Conservation (phyloP, 2,888 invertebrate genomes). For the Caprella mutica region DNA sequence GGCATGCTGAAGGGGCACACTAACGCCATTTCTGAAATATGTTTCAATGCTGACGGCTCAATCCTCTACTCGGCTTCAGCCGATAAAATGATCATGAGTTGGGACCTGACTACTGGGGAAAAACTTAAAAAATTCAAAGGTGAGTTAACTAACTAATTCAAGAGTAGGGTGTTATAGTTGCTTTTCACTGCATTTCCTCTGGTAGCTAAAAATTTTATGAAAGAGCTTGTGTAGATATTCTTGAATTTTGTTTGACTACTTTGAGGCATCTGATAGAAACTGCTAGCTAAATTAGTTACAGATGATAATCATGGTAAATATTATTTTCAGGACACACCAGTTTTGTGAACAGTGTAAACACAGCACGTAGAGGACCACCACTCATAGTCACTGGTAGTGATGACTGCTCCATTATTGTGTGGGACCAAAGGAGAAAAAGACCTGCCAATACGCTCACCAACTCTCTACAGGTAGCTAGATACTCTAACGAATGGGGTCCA, state of each 20-base stretch:
- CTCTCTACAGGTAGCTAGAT: constrained; percentile 41
- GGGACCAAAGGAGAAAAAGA: constrained; percentile 83
- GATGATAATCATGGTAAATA: background rate
- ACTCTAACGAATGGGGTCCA: too few species aligned
- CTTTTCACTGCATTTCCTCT: background rate
- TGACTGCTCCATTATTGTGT: constrained; percentile 80
- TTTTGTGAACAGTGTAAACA: constrained; percentile 51
- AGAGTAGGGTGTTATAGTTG: too few species aligned
- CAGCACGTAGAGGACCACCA: constrained; percentile 75
- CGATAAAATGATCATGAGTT: constrained; percentile 85
- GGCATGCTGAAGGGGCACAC: constrained; percentile 86
- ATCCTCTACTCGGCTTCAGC: constrained; percentile 82
- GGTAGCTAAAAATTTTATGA: too few species aligned
- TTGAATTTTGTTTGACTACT: background rate
- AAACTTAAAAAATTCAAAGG: constrained; percentile 83
- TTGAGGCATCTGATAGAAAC: too few species aligned
- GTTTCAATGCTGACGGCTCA: constrained; percentile 69
- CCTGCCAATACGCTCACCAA: constrained; percentile 50
- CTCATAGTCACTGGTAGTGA: constrained; percentile 87
- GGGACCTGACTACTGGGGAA: constrained; percentile 83
- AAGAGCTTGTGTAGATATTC: background rate
- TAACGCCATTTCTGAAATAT: constrained; percentile 87
- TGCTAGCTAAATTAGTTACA: too few species aligned
- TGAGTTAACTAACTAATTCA: constrained; percentile 41
- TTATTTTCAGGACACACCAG: constrained; percentile 42